Evolutionary conservation across 2,888 invertebrate species (phyloP), one percentile per base, ranked within the genome.

Genomic region (Bursaphelenchus okinawaensis): DNA sequence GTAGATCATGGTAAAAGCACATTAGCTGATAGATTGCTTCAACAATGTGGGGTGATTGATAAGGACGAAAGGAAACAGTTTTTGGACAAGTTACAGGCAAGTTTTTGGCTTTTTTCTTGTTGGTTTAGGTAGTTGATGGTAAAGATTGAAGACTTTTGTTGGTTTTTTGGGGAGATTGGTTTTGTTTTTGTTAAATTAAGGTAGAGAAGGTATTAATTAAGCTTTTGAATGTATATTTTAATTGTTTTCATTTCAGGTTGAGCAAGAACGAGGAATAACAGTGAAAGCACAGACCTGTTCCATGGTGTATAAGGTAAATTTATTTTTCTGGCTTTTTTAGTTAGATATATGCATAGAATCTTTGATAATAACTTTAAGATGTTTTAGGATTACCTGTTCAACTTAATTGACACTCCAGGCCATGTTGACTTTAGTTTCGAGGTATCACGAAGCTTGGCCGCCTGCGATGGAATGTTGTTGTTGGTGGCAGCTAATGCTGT

Each of bases 1-100:
- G 91, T 98, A 0, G 96, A 98, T 84, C 96, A 96, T 86, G 96
- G 96, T 0, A 98, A 98, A 86, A 93, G 93, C 84, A 98, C 96
- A 0, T 85, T 98, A 65, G 94, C 96, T 0, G 96, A 98, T 83
- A 87, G 96, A 63, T 84, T 98, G n/a, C 84, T 98, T 16, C 95
- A 96, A 87, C 84, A 90, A 62, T 93, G 94, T 20, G 94, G 93
- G 72, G 77, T 64, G 29, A 70, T 79, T 29, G 52, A 55, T 12
- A 22, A 24, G 8, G 63, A 66, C 8, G 66, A 70, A 16, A 52
- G 64, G 29, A 60, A 64, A 19, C 70, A 72, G 52, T 68, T 72
- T 29, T 51, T 75, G 31, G 76, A 75, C 62, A 75, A 72, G 50
- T 55, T 74, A n/a, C 67, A 67, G 55, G 63, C 68, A 28, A 4